Percentiles rank a stretch among this genome's conserved stretches.
Evolutionary conservation across 2,113 vertebrate species (phyloP).

Genomic region (Aramus guarauna): DNA sequence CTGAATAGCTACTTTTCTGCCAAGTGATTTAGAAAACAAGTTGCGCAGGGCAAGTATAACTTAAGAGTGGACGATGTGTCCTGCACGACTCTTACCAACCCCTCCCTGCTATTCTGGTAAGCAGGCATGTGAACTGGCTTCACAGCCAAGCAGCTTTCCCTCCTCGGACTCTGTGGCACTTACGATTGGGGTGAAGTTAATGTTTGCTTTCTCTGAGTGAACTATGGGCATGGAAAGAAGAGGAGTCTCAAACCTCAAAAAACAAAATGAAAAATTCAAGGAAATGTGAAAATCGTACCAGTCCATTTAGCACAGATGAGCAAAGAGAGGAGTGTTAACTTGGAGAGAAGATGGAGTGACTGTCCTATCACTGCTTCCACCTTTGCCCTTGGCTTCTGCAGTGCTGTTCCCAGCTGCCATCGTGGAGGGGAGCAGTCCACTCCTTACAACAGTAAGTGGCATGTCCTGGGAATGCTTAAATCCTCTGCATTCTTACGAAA

Average conservation of each 20-base stretch:
- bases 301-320: not conserved
- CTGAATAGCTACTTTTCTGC: slow-evolving; percentile 30
- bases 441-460: not conserved
- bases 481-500: not conserved
- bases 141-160: not conserved
- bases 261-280: not conserved
- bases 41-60: not conserved
- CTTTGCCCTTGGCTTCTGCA: not conserved
- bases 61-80: not conserved
- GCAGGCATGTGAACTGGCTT: not conserved
- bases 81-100: not conserved
- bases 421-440: not conserved
- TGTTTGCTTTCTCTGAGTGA: not conserved
- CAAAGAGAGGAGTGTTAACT: not conserved
- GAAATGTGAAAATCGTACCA: not conserved
- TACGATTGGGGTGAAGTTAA: not conserved
- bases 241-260: not conserved
- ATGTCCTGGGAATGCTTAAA: not conserved
- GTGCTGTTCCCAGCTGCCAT: not conserved
- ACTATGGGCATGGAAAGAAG: not conserved
- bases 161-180: not conserved
- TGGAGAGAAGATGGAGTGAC: not conserved
- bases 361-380: not conserved
- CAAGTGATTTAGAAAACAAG: not conserved
- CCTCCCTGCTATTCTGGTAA: not conserved